A percentile compares a stretch with the other conserved stretches of the same genome.
Evolutionary conservation across 2,888 invertebrate species (phyloP).

Genomic region (Clitarchus hookeri): DNA sequence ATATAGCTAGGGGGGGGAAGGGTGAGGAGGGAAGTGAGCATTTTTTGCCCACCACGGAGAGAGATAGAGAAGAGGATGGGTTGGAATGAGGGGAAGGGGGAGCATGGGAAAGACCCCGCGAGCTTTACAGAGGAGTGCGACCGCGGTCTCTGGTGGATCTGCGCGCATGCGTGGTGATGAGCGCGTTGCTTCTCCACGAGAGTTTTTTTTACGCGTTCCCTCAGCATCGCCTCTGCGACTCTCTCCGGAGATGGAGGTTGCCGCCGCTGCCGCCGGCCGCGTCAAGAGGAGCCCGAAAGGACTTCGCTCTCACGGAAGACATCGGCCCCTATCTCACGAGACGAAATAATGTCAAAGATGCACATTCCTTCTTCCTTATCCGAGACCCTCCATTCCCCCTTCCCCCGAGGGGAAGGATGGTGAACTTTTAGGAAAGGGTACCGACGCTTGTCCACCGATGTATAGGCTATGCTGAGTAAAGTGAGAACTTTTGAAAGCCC

Average conservation of each 20-base stretch:
- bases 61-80: not conserved
- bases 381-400: no score
- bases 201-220: not conserved
- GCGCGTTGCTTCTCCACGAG: no score
- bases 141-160: not conserved
- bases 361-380: no score
- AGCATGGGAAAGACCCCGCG: slow-evolving; percentile 9
- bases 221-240: not conserved
- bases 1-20: not conserved
- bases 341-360: no score
- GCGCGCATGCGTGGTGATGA: not conserved
- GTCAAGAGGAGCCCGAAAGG: not conserved
- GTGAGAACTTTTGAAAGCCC: no score
- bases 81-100: not conserved
- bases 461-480: no score
- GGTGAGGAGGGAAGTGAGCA: not conserved
- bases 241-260: not conserved
- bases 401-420: no score
- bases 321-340: not conserved
- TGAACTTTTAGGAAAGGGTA: no score
- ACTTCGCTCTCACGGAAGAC: not conserved
- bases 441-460: no score
- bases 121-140: not conserved
- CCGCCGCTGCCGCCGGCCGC: no score
- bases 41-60: slow-evolving; percentile 2